phyloP scores from a whole-genome alignment of 2,888 invertebrate species.

The Pheosia tremula region DNA sequence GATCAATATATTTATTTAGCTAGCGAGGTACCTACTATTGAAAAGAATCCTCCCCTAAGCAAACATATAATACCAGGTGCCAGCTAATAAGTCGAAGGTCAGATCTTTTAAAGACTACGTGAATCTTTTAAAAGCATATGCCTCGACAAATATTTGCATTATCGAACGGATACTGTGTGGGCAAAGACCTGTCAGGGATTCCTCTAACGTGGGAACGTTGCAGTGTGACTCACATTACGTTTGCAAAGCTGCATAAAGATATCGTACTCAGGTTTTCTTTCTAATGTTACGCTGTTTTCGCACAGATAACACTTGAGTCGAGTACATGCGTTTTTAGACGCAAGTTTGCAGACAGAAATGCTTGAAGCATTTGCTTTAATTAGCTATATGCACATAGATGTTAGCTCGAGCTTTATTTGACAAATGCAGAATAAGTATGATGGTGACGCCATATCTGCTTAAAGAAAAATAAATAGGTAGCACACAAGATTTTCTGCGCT shows the following conservation, averaged over 20 bases:
- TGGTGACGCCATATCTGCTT: no score
- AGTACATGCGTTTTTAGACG: no score
- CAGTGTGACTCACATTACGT: slow-evolving; percentile 32
- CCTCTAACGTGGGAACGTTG: slow-evolving; percentile 45
- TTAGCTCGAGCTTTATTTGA: no score
- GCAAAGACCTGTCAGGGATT: slow-evolving; percentile 28
- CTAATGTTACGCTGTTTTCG: no score
- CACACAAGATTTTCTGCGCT: no score
- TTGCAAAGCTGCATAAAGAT: slow-evolving; percentile 19
- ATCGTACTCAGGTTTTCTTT: slow-evolving; percentile 1
- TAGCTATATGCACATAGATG: no score
- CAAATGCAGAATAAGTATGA: no score
- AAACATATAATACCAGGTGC: slow-evolving; percentile 2
- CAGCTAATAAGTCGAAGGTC: slow-evolving; percentile 27
- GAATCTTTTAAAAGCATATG: slow-evolving; percentile 23
- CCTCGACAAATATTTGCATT: slow-evolving; percentile 32
- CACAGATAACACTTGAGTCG: no score
- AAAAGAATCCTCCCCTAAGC: not conserved
- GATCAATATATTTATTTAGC: not conserved
- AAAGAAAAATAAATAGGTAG: no score
- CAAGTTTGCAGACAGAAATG: no score
- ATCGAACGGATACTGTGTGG: slow-evolving; percentile 37
- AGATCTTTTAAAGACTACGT: slow-evolving; percentile 12
- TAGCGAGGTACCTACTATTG: not conserved
- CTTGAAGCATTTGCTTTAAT: no score